These are phyloP conservation scores for Panurus biarmicus DNA, from an alignment of 2,113 vertebrate species.

Conservation along the genomic window DNA sequence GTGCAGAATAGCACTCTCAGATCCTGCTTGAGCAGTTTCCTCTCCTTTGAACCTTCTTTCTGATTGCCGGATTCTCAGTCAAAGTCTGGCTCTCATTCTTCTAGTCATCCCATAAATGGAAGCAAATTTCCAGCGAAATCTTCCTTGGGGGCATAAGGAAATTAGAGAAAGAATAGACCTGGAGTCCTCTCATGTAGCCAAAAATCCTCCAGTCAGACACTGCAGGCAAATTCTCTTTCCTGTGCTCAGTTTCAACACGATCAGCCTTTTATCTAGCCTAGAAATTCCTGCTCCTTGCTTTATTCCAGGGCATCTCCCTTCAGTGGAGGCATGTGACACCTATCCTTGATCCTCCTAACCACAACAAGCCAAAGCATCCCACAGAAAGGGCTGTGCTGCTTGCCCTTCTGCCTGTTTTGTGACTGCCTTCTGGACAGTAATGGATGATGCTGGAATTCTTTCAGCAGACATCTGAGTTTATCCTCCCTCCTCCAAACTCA, in stretches of 20 bases:
- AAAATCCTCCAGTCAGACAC: not conserved
- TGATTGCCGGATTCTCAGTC: conserved; percentile 30
- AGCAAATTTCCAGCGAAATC: conserved; percentile 20
- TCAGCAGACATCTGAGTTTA: not conserved
- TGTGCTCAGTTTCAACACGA: not conserved
- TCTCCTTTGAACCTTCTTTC: conserved; percentile 13
- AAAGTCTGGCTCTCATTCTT: not conserved
- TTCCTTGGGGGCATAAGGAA: conserved; percentile 34
- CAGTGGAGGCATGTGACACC: not conserved
- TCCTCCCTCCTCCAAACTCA: not conserved
- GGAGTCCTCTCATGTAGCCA: not conserved
- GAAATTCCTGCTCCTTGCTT: not conserved
- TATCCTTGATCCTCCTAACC: not conserved
- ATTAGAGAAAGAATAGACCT: conserved; percentile 7
- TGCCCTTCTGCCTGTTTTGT: not conserved
- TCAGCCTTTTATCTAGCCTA: not conserved
- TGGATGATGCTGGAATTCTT: not conserved
- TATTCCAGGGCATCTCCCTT: not conserved
- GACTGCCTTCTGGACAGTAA: not conserved
- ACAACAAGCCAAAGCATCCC: not conserved
- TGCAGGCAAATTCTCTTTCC: not conserved
- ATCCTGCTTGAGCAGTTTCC: not conserved
- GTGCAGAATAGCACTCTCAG: not conserved
- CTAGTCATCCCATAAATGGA: not conserved
- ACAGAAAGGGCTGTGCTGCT: not conserved